A percentile compares a stretch with the other conserved stretches of the same genome.
Conservation (phyloP, 2,888 invertebrate species). For the Prosopocoilus inquinatus region DNA sequence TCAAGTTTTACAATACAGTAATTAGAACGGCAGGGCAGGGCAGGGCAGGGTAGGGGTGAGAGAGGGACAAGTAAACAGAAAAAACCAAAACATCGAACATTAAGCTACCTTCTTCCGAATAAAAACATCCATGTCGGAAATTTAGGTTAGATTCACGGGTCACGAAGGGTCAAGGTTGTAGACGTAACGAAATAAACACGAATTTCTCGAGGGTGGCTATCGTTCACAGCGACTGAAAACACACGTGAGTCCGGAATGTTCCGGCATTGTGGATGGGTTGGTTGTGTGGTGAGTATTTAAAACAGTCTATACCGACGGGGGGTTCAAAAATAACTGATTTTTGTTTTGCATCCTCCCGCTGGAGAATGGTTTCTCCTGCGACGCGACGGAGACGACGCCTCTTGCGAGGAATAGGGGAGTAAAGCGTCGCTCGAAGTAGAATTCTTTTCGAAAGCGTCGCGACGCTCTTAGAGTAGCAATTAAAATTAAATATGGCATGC, state of each 20-base stretch:
- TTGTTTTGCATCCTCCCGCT: slow-evolving; percentile 36
- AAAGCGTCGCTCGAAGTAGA: not conserved
- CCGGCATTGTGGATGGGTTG: slow-evolving; percentile 27
- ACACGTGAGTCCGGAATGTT: slow-evolving; percentile 24
- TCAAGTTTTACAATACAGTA: not conserved
- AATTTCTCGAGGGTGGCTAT: slow-evolving; percentile 29
- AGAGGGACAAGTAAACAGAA: slow-evolving; percentile 5
- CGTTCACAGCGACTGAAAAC: slow-evolving; percentile 23
- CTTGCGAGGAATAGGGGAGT: slow-evolving; percentile 13
- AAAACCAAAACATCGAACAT: slow-evolving; percentile 32
- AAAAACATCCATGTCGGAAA: slow-evolving; percentile 36
- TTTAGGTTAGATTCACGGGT: slow-evolving; percentile 38
- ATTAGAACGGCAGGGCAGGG: no score
- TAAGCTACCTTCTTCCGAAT: slow-evolving; percentile 36
- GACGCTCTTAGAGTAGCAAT: no score
- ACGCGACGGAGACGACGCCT: slow-evolving; percentile 11
- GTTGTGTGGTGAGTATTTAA: slow-evolving; percentile 13
- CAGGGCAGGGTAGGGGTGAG: no score
- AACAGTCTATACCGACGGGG: slow-evolving; percentile 34
- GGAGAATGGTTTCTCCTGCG: slow-evolving; percentile 30
- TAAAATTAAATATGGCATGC: no score
- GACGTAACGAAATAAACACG: slow-evolving; percentile 34
- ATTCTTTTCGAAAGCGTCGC: no score
- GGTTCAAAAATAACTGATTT: slow-evolving; percentile 46
- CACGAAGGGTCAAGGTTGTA: slow-evolving; percentile 38